These are phyloP conservation scores for Glomeris maerens DNA, from an alignment of 1,140 invertebrate genomes.

Conservation along the genomic window DNA sequence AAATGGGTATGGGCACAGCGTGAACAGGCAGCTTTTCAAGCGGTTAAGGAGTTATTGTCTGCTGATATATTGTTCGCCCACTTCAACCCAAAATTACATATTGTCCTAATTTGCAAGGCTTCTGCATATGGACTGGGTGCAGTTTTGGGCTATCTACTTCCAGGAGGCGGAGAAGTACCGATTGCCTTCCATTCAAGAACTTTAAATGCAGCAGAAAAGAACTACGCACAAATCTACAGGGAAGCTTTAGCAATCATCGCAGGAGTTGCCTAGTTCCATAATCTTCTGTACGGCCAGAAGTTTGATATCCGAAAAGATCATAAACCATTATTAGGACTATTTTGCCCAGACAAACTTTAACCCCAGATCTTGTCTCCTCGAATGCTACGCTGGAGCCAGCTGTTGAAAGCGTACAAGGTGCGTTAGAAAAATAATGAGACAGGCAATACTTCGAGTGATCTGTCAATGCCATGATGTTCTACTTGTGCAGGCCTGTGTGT, in stretches of 20 bases:
- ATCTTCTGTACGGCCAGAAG: conserved; percentile 33
- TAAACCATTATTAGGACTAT: conserved; percentile 31
- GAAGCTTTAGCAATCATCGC: conserved; percentile 37
- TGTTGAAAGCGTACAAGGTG: no score
- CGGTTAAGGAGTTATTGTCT: background rate
- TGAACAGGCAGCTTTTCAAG: background rate
- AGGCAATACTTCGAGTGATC: no score
- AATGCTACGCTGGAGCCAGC: no score
- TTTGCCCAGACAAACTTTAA: conserved; percentile 24
- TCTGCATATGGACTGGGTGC: conserved; percentile 34
- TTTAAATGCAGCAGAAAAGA: conserved; percentile 31
- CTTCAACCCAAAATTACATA: no score
- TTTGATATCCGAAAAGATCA: conserved; percentile 36
- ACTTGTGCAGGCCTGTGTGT: no score
- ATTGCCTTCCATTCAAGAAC: conserved; percentile 33
- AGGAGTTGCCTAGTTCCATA: conserved; percentile 34
- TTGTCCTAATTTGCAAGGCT: conserved; percentile 37
- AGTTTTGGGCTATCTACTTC: conserved; percentile 32
- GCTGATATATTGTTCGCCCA: background rate
- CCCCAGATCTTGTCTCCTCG: no score
- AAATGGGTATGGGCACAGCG: no score
- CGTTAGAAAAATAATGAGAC: no score
- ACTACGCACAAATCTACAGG: conserved; percentile 39
- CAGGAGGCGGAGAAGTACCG: conserved; percentile 28
- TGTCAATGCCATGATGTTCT: no score